Percentiles rank a stretch among this genome's conserved stretches.
Evolutionary conservation across 1,140 invertebrate species (phyloP).

Genomic region (Oppia nitens): DNA sequence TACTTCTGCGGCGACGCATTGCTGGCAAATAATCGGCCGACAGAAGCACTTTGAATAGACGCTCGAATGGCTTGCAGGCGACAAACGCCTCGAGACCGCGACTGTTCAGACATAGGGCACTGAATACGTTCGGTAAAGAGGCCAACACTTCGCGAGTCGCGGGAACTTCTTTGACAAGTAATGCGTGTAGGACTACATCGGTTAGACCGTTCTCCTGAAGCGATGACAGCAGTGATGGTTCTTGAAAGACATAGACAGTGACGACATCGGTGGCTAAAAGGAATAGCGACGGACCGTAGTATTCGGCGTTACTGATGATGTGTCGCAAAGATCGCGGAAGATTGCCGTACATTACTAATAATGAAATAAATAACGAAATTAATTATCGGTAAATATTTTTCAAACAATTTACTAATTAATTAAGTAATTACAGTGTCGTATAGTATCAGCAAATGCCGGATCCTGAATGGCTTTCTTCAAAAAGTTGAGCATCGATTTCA

Average conservation of each 20-base stretch:
- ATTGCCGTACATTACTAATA: slow-evolving; percentile 60
- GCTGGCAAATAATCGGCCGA: slow-evolving; percentile 68
- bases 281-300: slow-evolving; percentile 76
- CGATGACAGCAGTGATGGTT: slow-evolving; percentile 65
- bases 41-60: slow-evolving; percentile 60
- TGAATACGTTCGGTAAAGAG: slow-evolving; percentile 77
- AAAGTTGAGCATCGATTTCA: slow-evolving; percentile 80
- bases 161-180: slow-evolving; percentile 72
- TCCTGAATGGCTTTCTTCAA: slow-evolving; percentile 69
- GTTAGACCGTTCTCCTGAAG: slow-evolving; percentile 77
- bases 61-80: slow-evolving; percentile 63
- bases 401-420: slow-evolving; percentile 14
- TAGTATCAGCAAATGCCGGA: slow-evolving; percentile 60
- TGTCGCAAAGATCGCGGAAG: slow-evolving; percentile 65
- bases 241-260: slow-evolving; percentile 82
- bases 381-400: no score
- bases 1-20: slow-evolving; percentile 60
- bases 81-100: slow-evolving; percentile 64
- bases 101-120: slow-evolving; percentile 68
- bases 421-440: slow-evolving; percentile 43
- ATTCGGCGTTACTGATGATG: slow-evolving; percentile 80
- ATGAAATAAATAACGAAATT: slow-evolving; percentile 27
- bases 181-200: slow-evolving; percentile 65
- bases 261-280: slow-evolving; percentile 76
- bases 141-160: slow-evolving; percentile 72